Conservation (phyloP, 2,797 vertebrate species). For the Oreochromis grahami region DNA sequence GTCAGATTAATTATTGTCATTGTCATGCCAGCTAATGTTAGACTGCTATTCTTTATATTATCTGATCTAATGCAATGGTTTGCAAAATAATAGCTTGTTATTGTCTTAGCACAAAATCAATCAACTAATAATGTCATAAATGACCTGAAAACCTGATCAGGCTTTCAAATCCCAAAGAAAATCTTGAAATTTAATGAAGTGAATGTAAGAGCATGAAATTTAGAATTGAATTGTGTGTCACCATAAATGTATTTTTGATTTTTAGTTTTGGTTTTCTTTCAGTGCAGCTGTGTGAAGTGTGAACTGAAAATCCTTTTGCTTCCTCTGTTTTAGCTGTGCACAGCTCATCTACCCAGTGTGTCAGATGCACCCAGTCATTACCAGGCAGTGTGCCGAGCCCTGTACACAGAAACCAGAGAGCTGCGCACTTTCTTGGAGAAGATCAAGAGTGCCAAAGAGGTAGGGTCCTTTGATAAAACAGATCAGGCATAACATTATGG, state of each 20-base stretch:
- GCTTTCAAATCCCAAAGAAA: not conserved
- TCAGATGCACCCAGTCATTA: conserved; percentile 90
- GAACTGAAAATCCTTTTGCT: not conserved
- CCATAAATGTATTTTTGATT: not conserved
- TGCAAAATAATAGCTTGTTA: not conserved
- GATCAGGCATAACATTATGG: not conserved
- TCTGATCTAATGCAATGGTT: not conserved
- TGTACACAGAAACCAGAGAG: conserved; percentile 94
- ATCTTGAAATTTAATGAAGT: not conserved
- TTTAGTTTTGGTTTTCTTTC: not conserved
- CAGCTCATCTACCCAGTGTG: conserved; percentile 84
- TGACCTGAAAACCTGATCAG: not conserved
- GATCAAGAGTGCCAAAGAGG: conserved; percentile 96
- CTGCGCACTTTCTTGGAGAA: conserved; percentile 91
- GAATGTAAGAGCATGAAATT: no score
- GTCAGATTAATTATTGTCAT: not conserved
- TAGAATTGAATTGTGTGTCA: not conserved
- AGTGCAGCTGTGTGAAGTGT: not conserved
- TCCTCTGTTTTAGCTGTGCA: conserved; percentile 80
- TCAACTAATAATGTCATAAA: not conserved
- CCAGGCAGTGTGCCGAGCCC: conserved; percentile 94
- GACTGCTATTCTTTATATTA: not conserved
- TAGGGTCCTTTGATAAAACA: conserved; percentile 41
- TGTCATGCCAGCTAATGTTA: not conserved
- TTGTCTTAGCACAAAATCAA: not conserved